Percentiles rank a stretch among this genome's conserved stretches.
Conservation (phyloP, 2,113 vertebrate genomes). For the Psammodynastes pulverulentus region DNA sequence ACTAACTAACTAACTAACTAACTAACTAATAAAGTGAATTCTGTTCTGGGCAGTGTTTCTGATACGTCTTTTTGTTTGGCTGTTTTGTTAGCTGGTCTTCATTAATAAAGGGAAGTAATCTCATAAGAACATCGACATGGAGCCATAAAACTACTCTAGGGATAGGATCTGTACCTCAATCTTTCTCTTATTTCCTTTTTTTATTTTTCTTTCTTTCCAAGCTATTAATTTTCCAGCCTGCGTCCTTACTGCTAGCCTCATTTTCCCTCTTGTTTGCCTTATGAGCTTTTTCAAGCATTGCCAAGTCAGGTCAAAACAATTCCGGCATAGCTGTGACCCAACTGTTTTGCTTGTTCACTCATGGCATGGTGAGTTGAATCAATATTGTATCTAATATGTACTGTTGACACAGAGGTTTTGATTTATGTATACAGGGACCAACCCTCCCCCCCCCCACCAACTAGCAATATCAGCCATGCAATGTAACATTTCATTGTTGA, state of each 20-base stretch:
- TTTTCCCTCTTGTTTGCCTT: background rate
- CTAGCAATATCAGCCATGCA: constrained; percentile 4
- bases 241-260: background rate
- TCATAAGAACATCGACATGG: background rate
- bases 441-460: background rate
- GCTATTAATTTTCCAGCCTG: constrained; percentile 6
- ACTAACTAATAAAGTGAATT: too few species aligned
- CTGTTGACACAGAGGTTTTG: background rate
- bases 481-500: constrained; percentile 11
- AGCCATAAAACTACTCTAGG: background rate
- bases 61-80: background rate
- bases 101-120: constrained; percentile 6
- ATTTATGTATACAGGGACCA: background rate
- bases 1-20: too few species aligned
- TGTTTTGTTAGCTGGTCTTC: background rate
- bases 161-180: background rate
- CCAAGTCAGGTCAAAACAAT: background rate
- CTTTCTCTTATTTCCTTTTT: background rate
- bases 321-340: background rate
- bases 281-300: constrained; percentile 5
- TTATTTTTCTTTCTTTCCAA: background rate
- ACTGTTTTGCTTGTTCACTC: background rate
- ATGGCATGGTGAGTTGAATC: background rate
- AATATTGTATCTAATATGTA: constrained; percentile 13
- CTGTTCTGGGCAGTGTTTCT: background rate